phyloP scores from a whole-genome alignment of 2,113 vertebrate genomes.

The Triplophysa dalaica region DNA sequence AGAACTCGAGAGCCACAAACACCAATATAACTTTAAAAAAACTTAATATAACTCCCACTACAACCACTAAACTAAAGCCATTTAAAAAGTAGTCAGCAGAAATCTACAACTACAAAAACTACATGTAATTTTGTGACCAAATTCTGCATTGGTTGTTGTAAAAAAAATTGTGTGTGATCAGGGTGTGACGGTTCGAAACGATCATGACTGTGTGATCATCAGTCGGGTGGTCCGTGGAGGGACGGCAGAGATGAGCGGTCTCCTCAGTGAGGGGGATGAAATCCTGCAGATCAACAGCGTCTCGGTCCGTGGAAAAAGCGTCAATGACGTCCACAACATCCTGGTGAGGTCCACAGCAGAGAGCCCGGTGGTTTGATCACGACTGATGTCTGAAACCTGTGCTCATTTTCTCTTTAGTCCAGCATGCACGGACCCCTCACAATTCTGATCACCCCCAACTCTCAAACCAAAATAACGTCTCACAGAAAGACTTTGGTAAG shows the following conservation, averaged over 20 bases:
- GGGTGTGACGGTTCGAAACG: slow-evolving; percentile 94
- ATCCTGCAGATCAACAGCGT: slow-evolving; percentile 93
- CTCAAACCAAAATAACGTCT: slow-evolving; percentile 82
- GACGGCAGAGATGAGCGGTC: slow-evolving; percentile 88
- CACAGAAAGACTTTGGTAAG: slow-evolving; percentile 92
- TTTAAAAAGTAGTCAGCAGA: too few species aligned
- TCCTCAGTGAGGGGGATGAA: slow-evolving; percentile 93
- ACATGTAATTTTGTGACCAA: too few species aligned
- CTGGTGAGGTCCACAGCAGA: slow-evolving; percentile 76
- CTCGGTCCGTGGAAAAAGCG: slow-evolving; percentile 89
- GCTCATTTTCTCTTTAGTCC: slow-evolving; percentile 73
- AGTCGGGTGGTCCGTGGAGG: slow-evolving; percentile 95
- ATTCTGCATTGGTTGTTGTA: too few species aligned
- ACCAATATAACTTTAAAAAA: too few species aligned
- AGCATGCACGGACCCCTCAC: slow-evolving; percentile 94
- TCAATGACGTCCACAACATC: slow-evolving; percentile 94
- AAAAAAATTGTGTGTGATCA: slow-evolving; percentile 64
- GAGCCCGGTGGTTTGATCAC: not conserved
- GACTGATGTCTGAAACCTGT: not conserved
- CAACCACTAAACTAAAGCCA: too few species aligned
- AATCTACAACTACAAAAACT: too few species aligned
- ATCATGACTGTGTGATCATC: slow-evolving; percentile 93
- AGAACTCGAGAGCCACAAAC: too few species aligned
- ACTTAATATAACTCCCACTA: too few species aligned
- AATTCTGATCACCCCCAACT: slow-evolving; percentile 91